Base-by-base conservation (phyloP, 2,113 vertebrate species). In the Microtus montanus region DNA sequence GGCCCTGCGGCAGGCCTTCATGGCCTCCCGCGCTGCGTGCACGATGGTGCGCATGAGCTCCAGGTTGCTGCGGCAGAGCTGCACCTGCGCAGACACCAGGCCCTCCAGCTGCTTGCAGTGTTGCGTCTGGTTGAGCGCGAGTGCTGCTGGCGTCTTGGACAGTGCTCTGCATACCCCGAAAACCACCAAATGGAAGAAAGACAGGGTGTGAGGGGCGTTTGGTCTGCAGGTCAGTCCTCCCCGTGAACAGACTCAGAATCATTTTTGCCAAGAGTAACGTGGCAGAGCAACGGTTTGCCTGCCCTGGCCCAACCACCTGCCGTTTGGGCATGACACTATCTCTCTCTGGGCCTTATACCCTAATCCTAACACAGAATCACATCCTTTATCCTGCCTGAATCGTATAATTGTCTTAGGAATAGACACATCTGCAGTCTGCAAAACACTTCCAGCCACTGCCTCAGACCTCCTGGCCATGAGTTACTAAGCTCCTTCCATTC, bases 21-120 rank as follows among this genome's bases (percentile, higher is more conserved):
- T 99, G 97, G 99, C 99, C 93, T 99, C 99, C 0, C 99, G 98
- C 0, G 99, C 99, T 0, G 99, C 99, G 74, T 99, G 99, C 97
- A 99, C 98, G 38, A 99, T 98, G 97, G 99, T 99, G 35, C 99
- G 99, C 99, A 99, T 99, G n/a, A 99, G 98, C 92, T 99, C 99
- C 98, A 99, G 98, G 98, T 99, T 99, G 97, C 98, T 99, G 93
- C 99, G 99, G 97, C 99, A 99, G 77, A 99, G 98, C 97, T 99
- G 99, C 80, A 99, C 99, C 97, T 99, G 99, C 0, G 99, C 99
- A 0, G 99, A 99, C 96, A 99, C 99, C 98, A 99, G 97, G 30
- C 99, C 99, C 12, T 99, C 99, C 63, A 99, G 98, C 97, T 98
- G 98, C 98, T 99, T 99, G 98, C 99, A 99, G 97, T 99, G 99